phyloP scores from a whole-genome alignment of 2,113 vertebrate species.

The Malurus alboscapulatus region DNA sequence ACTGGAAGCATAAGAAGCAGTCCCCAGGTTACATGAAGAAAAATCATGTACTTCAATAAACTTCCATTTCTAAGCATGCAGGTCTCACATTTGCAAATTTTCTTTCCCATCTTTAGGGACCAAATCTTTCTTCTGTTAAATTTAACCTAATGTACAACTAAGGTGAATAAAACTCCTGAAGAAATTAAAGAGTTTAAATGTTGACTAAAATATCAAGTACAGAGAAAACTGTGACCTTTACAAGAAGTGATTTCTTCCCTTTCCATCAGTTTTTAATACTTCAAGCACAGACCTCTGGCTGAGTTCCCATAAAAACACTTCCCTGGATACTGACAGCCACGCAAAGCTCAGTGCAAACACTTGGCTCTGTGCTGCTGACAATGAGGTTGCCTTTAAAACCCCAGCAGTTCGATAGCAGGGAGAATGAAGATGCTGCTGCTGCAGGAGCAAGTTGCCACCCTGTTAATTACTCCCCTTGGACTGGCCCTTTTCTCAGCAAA shows the following conservation, averaged over 20 bases:
- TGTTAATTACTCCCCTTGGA: not conserved
- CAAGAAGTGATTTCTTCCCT: not conserved
- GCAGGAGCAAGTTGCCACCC: not conserved
- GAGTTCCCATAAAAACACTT: not conserved
- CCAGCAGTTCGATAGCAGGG: not conserved
- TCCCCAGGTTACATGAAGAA: not conserved
- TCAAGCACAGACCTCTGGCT: not conserved
- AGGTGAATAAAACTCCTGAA: not conserved
- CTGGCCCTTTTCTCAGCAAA: not conserved
- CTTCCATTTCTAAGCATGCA: not conserved
- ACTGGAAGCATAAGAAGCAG: not conserved
- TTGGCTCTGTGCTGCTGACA: not conserved
- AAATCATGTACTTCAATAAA: not conserved
- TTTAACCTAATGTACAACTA: not conserved
- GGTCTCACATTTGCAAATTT: not conserved
- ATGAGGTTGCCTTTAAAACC: not conserved
- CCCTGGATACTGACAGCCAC: fast-evolving
- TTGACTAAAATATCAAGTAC: not conserved
- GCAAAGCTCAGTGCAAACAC: not conserved
- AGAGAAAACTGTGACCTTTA: not conserved
- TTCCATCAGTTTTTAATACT: not conserved
- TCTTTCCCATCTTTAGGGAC: not conserved
- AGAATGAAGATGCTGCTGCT: not conserved
- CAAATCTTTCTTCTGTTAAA: not conserved
- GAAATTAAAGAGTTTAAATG: not conserved